Conservation (phyloP, 2,113 vertebrate species). For the Chionodraco myersi region DNA sequence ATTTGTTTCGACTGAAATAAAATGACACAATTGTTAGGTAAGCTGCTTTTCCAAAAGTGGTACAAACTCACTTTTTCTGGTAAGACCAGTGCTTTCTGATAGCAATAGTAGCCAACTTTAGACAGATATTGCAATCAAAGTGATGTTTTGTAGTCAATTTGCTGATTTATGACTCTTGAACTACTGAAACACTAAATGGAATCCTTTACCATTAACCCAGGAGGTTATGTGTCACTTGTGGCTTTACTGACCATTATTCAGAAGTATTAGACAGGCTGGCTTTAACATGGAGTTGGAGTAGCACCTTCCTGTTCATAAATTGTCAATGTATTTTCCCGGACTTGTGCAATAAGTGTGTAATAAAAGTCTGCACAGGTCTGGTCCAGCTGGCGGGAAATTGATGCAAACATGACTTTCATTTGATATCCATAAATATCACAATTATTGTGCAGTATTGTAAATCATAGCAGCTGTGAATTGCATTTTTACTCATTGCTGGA, state of each 20-base stretch:
- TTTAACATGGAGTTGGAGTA: neutral
- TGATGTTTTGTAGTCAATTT: neutral
- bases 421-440: neutral
- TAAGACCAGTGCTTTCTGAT: neutral
- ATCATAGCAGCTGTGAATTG: neutral
- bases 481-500: neutral
- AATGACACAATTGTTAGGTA: too few relatives aligned
- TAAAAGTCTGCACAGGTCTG: neutral
- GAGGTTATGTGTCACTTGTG: neutral
- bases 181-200: neutral
- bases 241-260: neutral
- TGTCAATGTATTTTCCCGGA: neutral
- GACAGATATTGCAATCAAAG: neutral
- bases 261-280: too few relatives aligned
- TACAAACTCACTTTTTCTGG: neutral
- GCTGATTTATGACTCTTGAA: neutral
- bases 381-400: neutral
- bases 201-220: neutral
- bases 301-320: neutral
- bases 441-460: neutral
- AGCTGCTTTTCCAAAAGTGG: neutral
- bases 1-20: neutral
- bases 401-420: neutral
- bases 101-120: neutral
- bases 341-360: neutral